Evolutionary conservation across 35 echinoderm and acorn worm species (phyloP).

Genomic region (Eucidaris tribuloides): DNA sequence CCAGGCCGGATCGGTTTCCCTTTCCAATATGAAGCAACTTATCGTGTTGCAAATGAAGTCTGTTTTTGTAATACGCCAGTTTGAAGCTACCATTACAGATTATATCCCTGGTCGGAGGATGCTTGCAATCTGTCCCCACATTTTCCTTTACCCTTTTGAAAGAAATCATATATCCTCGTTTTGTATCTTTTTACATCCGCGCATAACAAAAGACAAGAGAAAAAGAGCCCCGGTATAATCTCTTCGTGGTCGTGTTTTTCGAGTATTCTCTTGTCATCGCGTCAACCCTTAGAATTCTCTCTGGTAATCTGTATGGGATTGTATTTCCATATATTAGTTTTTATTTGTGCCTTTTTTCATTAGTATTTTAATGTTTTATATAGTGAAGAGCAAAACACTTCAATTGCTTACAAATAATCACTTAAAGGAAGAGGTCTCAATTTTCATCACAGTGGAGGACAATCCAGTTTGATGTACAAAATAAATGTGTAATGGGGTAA

Average conservation of each 20-base stretch:
- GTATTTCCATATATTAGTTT: too few species aligned
- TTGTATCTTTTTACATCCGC: background rate
- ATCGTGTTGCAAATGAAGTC: constrained; percentile 9
- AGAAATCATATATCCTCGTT: background rate
- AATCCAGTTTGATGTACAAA: too few species aligned
- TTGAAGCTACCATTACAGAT: constrained; percentile 17
- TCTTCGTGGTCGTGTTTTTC: background rate
- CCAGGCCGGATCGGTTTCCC: constrained; percentile 20
- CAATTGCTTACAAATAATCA: too few species aligned
- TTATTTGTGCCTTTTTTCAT: too few species aligned
- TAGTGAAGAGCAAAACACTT: too few species aligned
- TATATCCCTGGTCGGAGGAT: background rate
- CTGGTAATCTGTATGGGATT: too few species aligned
- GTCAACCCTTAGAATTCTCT: too few species aligned
- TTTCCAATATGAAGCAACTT: constrained; percentile 33
- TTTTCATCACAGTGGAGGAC: too few species aligned
- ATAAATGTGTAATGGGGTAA: too few species aligned
- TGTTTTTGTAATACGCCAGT: constrained; percentile 18
- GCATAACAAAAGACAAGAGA: background rate
- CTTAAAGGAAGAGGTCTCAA: too few species aligned
- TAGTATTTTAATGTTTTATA: too few species aligned
- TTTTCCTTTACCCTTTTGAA: background rate
- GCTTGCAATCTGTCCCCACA: background rate
- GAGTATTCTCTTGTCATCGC: background rate
- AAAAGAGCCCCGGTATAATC: background rate